phyloP scores from a whole-genome alignment of 2,113 vertebrate species.

The Numida meleagris region DNA sequence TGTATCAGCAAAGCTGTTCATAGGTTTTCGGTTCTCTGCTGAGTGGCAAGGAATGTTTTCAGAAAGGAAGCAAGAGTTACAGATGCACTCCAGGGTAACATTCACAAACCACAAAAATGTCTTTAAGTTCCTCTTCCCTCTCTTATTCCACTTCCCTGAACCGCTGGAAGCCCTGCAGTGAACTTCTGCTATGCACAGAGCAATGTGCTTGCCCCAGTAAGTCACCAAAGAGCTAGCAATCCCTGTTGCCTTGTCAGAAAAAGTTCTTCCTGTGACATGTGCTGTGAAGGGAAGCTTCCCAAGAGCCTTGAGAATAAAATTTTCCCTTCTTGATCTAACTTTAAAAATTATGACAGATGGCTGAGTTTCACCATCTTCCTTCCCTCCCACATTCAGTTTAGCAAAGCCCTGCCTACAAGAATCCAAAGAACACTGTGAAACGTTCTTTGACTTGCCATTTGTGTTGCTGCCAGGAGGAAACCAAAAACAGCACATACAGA shows the following conservation, averaged over 20 bases:
- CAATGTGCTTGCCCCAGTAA: not conserved
- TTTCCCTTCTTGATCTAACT: not conserved
- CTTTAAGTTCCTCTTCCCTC: not conserved
- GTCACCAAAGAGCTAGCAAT: not conserved
- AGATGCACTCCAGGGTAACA: not conserved
- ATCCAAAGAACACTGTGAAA: not conserved
- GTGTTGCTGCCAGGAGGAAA: not conserved
- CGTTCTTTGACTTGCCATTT: not conserved
- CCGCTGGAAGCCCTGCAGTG: not conserved
- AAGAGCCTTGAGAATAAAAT: not conserved
- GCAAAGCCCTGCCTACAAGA: not conserved
- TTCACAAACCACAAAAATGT: not conserved
- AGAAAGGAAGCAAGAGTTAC: not conserved
- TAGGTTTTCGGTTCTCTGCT: not conserved
- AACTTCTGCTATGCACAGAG: not conserved
- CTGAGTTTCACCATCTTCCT: not conserved
- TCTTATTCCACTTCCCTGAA: not conserved
- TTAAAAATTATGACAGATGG: not conserved
- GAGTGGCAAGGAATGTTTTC: not conserved
- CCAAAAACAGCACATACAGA: not conserved
- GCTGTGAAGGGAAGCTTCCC: not conserved
- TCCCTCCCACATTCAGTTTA: not conserved
- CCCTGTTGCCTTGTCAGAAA: not conserved
- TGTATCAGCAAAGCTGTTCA: not conserved
- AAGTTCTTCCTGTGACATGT: not conserved